These are phyloP conservation scores for Archilochus colubris DNA, from an alignment of 2,113 vertebrate genomes.

Conservation along the genomic window DNA sequence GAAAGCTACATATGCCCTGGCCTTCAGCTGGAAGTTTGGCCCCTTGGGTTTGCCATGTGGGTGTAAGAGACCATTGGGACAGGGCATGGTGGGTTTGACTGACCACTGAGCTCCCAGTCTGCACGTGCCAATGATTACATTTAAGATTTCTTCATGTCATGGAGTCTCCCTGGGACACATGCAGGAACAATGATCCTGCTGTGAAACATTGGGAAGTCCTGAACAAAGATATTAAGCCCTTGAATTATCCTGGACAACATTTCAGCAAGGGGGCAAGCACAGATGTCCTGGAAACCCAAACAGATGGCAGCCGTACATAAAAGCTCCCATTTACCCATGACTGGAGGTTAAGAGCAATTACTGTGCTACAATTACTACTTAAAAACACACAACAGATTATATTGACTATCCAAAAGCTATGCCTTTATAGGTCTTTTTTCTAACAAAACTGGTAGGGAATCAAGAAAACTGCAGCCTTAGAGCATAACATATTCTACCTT, in stretches of 20 bases:
- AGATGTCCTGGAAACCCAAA: not conserved
- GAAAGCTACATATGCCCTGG: not conserved
- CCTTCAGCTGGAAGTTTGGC: not conserved
- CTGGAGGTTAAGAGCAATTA: not conserved
- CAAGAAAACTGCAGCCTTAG: not conserved
- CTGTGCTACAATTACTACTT: not conserved
- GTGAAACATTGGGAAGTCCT: not conserved
- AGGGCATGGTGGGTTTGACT: too few species aligned
- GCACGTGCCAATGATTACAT: not conserved
- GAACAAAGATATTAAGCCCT: not conserved
- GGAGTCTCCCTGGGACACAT: accelerated
- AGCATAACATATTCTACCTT: accelerated
- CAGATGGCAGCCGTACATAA: not conserved
- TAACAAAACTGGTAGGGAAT: not conserved
- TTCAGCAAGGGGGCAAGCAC: too few species aligned
- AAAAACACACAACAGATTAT: not conserved
- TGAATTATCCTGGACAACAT: not conserved
- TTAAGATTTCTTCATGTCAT: too few species aligned
- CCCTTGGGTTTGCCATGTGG: not conserved
- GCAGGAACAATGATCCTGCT: not conserved
- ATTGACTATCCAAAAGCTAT: not conserved
- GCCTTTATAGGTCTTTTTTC: not conserved
- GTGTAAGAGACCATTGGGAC: not conserved
- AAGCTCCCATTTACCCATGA: not conserved
- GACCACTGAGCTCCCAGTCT: not conserved